Evolutionary conservation across 2,797 vertebrate species (phyloP), one percentile per base, ranked within the genome.

Genomic region (Capromys pilorides): DNA sequence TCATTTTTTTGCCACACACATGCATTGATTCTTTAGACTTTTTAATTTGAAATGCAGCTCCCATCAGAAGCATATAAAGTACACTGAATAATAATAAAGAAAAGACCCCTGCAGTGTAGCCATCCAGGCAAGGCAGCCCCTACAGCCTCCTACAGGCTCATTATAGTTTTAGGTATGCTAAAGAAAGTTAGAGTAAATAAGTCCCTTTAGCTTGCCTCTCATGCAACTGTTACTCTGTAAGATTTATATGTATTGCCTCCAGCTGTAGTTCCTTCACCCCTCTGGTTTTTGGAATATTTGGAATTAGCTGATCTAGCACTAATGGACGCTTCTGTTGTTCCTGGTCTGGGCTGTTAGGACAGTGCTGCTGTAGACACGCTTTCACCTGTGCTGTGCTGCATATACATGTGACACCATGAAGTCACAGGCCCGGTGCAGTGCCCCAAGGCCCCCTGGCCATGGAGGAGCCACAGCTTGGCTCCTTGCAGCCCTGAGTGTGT

Each of bases 371-470:
- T 22, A 33, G 5, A 5, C 62, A 10, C 33, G 36, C 59, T 59
- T 31, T 51, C 21, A 4, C 75, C 9, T 71, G 1, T 6, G 4
- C 10, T 49, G 49, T 49, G 39, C 26, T 33, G 33, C 31, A 1
- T 0, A 0, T 18, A 54, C 36, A 22, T 22, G 0, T 36, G 78
- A 19, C 2, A 49, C 49, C 28, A 0, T 22, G 39, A 36, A 64
- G 36, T 12, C 0, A 0, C 19, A 2, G 18, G 6, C 57, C 64
- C 9, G 6, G 45, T 24, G 1, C 73, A 11, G 61, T 7, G 59
- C 21, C 59, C 59, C 21, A 61, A 61, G 21, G 11, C 66, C 41
- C 71, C 2, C 12, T 16, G 2, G 26, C 45, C 4, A 6, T 0
- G 12, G 33, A 16, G 2, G 18, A 54, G 2, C 8, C 6, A 2